Evolutionary conservation across 2,888 invertebrate species (phyloP).

Genomic region (Leptinotarsa peninsularis): DNA sequence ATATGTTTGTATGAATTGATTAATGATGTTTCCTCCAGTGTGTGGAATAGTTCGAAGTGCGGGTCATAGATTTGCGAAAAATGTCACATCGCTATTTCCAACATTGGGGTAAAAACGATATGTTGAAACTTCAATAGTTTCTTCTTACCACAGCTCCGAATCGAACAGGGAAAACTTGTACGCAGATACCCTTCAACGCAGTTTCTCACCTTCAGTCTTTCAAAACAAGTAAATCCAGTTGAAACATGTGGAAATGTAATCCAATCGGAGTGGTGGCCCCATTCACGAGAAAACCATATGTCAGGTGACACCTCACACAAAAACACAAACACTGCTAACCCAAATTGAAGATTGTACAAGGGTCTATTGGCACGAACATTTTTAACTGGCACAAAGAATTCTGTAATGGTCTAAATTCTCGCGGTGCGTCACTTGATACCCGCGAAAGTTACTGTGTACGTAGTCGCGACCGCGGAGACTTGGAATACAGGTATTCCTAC

Average conservation of each 20-base stretch:
- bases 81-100: no score
- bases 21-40: no score
- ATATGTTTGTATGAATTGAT: no score
- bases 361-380: slow-evolving; percentile 1
- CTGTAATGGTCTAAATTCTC: slow-evolving; percentile 26
- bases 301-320: slow-evolving; percentile 20
- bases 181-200: background rate
- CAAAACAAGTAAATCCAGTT: slow-evolving; percentile 1
- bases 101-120: no score
- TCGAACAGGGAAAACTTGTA: no score
- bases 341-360: background rate
- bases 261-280: slow-evolving; percentile 14
- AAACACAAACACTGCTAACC: slow-evolving; percentile 16
- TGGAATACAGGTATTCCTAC: slow-evolving; percentile 52
- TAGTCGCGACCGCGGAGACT: slow-evolving; percentile 37
- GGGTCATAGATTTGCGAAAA: no score
- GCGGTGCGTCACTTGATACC: slow-evolving; percentile 48
- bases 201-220: slow-evolving; percentile 17
- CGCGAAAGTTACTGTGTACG: slow-evolving; percentile 51
- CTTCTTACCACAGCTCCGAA: no score
- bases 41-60: no score
- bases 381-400: slow-evolving; percentile 9
- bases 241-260: slow-evolving; percentile 18
- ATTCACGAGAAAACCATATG: slow-evolving; percentile 5
- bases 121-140: no score